These are phyloP conservation scores for Pseudopipra pipra DNA, from an alignment of 2,113 vertebrate species.

Conservation along the genomic window DNA sequence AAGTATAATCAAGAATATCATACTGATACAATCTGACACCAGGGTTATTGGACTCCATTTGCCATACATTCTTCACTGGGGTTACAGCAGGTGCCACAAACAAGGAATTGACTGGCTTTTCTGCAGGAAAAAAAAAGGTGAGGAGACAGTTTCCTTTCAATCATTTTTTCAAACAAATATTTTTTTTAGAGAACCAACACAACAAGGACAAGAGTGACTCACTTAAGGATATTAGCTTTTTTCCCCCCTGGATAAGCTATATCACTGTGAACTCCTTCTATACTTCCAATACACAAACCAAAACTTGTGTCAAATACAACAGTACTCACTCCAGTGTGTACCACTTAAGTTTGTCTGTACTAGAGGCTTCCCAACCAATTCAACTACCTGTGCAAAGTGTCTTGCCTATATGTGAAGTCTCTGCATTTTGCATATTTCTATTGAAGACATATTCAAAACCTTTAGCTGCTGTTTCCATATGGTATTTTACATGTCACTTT, in stretches of 20 bases:
- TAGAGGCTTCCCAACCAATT: background rate
- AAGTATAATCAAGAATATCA: slow-evolving; percentile 70
- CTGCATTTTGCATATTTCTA: background rate
- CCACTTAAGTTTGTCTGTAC: background rate
- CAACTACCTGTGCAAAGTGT: background rate
- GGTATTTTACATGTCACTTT: background rate
- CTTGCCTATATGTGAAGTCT: background rate
- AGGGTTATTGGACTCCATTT: slow-evolving; percentile 89
- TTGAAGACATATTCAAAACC: background rate
- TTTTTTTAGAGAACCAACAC: background rate
- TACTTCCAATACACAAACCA: background rate
- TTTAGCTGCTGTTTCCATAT: background rate
- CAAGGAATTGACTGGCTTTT: slow-evolving; percentile 82
- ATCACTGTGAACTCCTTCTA: background rate
- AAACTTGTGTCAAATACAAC: background rate
- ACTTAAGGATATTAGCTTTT: background rate
- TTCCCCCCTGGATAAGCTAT: background rate
- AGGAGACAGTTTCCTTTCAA: background rate
- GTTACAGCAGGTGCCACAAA: slow-evolving; percentile 94
- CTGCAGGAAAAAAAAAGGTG: slow-evolving; percentile 59
- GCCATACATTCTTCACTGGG: slow-evolving; percentile 78
- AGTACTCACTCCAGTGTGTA: background rate
- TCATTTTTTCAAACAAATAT: background rate
- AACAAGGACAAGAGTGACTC: background rate
- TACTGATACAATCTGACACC: slow-evolving; percentile 87